These are phyloP conservation scores for Dynastes tityus DNA, from an alignment of 2,888 invertebrate genomes.

Conservation along the genomic window DNA sequence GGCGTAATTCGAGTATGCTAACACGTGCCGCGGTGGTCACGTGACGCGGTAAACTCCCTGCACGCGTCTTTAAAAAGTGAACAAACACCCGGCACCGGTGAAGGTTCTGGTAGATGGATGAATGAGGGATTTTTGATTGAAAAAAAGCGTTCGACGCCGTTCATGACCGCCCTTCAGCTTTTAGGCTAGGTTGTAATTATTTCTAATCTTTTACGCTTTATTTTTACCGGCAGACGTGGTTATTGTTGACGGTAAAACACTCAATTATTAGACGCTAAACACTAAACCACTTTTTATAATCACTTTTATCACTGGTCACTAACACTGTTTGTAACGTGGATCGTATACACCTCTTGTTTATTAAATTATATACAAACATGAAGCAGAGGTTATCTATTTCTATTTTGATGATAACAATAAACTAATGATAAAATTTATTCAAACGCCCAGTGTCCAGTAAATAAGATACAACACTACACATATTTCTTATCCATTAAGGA, in stretches of 20 bases:
- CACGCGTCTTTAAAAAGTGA: constrained; percentile 61
- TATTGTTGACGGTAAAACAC: not conserved
- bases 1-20: constrained; percentile 60
- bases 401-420: too few relatives aligned
- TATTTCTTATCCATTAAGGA: too few relatives aligned
- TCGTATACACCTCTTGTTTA: too few relatives aligned
- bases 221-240: not conserved
- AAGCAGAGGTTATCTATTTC: too few relatives aligned
- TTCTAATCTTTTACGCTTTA: constrained; percentile 40
- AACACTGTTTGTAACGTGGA: too few relatives aligned
- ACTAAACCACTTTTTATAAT: too few relatives aligned
- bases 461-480: too few relatives aligned
- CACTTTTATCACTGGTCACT: too few relatives aligned
- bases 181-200: constrained; percentile 54
- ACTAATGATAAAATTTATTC: too few relatives aligned
- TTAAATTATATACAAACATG: too few relatives aligned
- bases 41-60: constrained; percentile 56
- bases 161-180: constrained; percentile 48
- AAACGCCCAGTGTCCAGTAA: too few relatives aligned
- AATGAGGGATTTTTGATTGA: constrained; percentile 53
- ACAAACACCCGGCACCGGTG: constrained; percentile 61
- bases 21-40: constrained; percentile 59
- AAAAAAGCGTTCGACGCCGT: constrained; percentile 48
- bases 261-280: too few relatives aligned
- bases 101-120: constrained; percentile 27